phyloP scores from a whole-genome alignment of 1,140 invertebrate genomes.

The Brachionus angularis region DNA sequence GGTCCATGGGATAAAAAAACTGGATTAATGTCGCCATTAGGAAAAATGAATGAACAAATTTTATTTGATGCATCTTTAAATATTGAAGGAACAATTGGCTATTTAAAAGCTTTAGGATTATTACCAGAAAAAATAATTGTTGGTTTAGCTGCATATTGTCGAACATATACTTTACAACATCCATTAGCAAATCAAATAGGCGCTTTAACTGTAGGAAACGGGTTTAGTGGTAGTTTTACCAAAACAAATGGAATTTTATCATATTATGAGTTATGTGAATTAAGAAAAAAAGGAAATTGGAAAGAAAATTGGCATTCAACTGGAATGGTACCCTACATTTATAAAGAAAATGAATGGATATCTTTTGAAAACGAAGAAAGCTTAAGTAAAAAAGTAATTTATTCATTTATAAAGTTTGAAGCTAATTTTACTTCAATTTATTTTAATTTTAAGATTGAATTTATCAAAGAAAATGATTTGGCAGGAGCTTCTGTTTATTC shows the following conservation, averaged over 20 bases:
- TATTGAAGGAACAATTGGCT: constrained; percentile 7
- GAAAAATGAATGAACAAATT: constrained; percentile 30
- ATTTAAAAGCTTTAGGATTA: not conserved
- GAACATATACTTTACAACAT: constrained; percentile 14
- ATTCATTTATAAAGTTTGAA: too few species aligned
- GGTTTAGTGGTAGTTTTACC: constrained; percentile 34
- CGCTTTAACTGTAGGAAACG: not conserved
- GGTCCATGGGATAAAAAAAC: constrained; percentile 43
- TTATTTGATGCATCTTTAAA: constrained; percentile 4
- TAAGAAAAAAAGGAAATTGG: constrained; percentile 17
- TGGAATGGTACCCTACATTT: constrained; percentile 14
- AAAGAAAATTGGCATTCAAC: constrained; percentile 32
- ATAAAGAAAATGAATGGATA: constrained; percentile 23
- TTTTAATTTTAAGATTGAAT: not conserved
- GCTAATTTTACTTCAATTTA: too few species aligned
- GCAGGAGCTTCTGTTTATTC: constrained; percentile 36
- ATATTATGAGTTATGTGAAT: constrained; percentile 36
- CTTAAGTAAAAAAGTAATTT: constrained; percentile 25
- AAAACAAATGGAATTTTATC: constrained; percentile 40
- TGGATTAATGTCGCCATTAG: constrained; percentile 18
- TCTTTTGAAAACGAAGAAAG: constrained; percentile 39
- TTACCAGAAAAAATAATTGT: constrained; percentile 21
- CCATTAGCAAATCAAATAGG: constrained; percentile 7
- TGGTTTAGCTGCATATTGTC: constrained; percentile 26
- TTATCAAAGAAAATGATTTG: constrained; percentile 34